Evolutionary conservation across 2,888 invertebrate species (phyloP), one percentile per base, ranked within the genome.

Genomic region (Thelaira solivaga): DNA sequence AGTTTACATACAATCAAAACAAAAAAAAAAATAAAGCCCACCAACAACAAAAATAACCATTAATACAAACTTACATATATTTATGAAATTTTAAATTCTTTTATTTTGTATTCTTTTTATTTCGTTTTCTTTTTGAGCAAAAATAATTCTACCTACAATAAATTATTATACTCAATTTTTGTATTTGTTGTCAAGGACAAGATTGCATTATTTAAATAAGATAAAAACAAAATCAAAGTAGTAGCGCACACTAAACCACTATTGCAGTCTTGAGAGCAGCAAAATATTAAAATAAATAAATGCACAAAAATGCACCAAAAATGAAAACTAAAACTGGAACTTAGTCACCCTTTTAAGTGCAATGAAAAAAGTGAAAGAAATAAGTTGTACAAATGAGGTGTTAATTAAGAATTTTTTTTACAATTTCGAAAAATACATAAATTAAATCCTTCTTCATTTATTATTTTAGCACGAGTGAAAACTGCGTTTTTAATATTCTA

Each of bases 161-260:
- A 73, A 65, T 65, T 65, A 65, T 65, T 47, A 39, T 49, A 24
- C 10, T n/a, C n/a, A n/a, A n/a, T n/a, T 49, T 22, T 16, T 34
- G n/a, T 8, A 55, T 29, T 76, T 82, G 82, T 80, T 83, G 80
- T 84, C 82, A 82, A 82, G 82, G 82, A 84, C 82, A 84, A 86
- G 83, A 86, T 85, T 86, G 84, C 83, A 81, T 85, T 84, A 84
- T 86, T 86, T 84, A 82, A 84, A 83, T 80, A 82, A 83, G 85
- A 86, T 85, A 68, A 62, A 20, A n/a, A n/a, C n/a, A n/a, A n/a
- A 68, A 75, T 68, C 67, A 53, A 55, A 75, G 67, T 53, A 68
- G 67, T 61, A 62, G 39, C 57, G 51, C 62, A 29, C 13, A 64
- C 26, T 43, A 77, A 85, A 84, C 84, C 85, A 71, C 81, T 84